A percentile compares a stretch with the other conserved stretches of the same genome.
Conservation (phyloP, 2,113 vertebrate genomes). For the Rhipidura dahli region DNA sequence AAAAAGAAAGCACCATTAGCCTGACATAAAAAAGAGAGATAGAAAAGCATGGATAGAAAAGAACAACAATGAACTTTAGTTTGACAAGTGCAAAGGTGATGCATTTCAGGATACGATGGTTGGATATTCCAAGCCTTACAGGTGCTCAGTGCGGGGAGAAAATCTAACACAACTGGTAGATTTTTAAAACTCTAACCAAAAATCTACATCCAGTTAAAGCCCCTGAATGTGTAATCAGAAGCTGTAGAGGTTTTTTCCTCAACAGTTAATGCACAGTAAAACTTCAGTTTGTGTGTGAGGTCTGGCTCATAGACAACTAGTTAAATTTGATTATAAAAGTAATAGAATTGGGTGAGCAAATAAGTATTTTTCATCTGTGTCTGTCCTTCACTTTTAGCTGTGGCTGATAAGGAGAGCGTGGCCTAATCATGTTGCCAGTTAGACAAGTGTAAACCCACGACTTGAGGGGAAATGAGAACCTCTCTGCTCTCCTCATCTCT, state of each 20-base stretch:
- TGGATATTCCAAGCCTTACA: neutral
- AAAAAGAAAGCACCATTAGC: neutral
- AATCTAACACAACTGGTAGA: neutral
- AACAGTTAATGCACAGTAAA: neutral
- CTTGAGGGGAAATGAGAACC: neutral
- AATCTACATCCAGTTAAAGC: neutral
- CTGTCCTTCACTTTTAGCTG: neutral
- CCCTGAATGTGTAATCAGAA: neutral
- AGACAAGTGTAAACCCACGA: neutral
- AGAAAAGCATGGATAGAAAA: neutral
- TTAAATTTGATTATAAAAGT: neutral
- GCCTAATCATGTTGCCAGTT: neutral
- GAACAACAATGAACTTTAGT: neutral
- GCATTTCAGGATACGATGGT: neutral
- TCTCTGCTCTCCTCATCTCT: neutral
- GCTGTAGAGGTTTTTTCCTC: rapidly evolving
- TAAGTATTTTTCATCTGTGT: neutral
- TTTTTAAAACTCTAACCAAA: neutral
- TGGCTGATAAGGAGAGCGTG: neutral
- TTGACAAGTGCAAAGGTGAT: neutral
- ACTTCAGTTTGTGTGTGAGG: neutral
- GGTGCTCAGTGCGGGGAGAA: neutral
- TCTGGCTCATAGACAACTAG: neutral
- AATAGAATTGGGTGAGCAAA: neutral
- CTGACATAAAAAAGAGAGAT: neutral